Base-by-base conservation (phyloP, 2,888 invertebrate species). In the Hydrotaea diabolus region DNA sequence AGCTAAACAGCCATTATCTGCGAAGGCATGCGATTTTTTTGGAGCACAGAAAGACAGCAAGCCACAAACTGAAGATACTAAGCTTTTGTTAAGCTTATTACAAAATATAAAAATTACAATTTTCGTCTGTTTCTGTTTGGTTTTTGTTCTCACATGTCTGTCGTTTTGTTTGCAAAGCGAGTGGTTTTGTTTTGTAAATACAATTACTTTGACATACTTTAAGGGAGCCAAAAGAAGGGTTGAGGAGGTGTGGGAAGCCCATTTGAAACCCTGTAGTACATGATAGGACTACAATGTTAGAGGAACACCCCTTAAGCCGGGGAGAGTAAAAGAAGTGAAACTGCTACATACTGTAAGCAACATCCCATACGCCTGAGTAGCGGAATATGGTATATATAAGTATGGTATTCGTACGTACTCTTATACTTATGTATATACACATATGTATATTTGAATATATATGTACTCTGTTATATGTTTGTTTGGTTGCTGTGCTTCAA, bases 161-260 rank as follows among this genome's bases (percentile, higher is more conserved):
- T 3, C 39, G 8, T 11, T 31, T 2, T 3, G 39, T 9, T 39
- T 39, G 39, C 39, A 8, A 9, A 43, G 62, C 43, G n/a, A 71
- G 64, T 36, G 64, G 5, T n/a, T 31, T 2, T 31, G 31, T n/a
- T n/a, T n/a, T 31, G 36, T 55, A 75, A 69, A 71, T 17, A 78
- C 66, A 78, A 82, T 82, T 82, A 82, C 78, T 82, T 69, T 82
- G 78, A 75, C 75, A 82, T 79, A 82, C 78, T 82, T 82, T 82
- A 72, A 11, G 75, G 72, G 36, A 64, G 72, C 17, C 57, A 7
- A 64, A 15, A 43, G 13, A 31, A 31, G 31, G 31, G 7, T n/a
- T n/a, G n/a, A n/a, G n/a, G n/a, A n/a, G n/a, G n/a, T n/a, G n/a
- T n/a, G n/a, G n/a, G n/a, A n/a, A n/a, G n/a, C n/a, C n/a, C n/a